Evolutionary conservation across 2,888 invertebrate genomes (phyloP).

Genomic region (Leucophora obtusa): DNA sequence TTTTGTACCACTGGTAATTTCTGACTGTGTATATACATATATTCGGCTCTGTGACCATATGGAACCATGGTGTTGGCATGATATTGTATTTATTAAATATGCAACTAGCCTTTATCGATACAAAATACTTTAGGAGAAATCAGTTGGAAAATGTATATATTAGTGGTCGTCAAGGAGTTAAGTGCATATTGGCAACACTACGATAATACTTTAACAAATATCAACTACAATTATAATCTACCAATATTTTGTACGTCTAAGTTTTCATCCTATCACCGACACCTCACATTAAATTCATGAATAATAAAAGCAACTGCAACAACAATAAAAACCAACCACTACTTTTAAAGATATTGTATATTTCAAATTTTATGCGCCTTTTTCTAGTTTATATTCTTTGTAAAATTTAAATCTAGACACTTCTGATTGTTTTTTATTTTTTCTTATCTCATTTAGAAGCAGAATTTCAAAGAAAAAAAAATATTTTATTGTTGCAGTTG

Average conservation of each 20-base stretch:
- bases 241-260: neutral
- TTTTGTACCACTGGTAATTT: too few relatives aligned
- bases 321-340: conserved; percentile 30
- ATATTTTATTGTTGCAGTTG: conserved; percentile 18
- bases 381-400: conserved; percentile 5
- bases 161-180: too few relatives aligned
- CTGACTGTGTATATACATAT: too few relatives aligned
- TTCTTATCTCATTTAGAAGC: conserved; percentile 22
- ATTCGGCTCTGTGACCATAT: too few relatives aligned
- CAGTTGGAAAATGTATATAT: too few relatives aligned
- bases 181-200: too few relatives aligned
- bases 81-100: too few relatives aligned
- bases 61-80: too few relatives aligned
- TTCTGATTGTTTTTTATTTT: conserved; percentile 7
- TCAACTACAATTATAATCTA: neutral
- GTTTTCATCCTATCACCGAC: neutral
- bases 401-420: conserved; percentile 21
- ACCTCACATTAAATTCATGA: neutral
- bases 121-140: too few relatives aligned
- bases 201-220: too few relatives aligned
- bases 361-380: conserved; percentile 21
- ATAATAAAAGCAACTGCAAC: neutral
- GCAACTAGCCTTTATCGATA: too few relatives aligned
- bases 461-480: conserved; percentile 4
- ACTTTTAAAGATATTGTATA: conserved; percentile 4